phyloP scores from a whole-genome alignment of 2,113 vertebrate species.

The Austrofundulus limnaeus region DNA sequence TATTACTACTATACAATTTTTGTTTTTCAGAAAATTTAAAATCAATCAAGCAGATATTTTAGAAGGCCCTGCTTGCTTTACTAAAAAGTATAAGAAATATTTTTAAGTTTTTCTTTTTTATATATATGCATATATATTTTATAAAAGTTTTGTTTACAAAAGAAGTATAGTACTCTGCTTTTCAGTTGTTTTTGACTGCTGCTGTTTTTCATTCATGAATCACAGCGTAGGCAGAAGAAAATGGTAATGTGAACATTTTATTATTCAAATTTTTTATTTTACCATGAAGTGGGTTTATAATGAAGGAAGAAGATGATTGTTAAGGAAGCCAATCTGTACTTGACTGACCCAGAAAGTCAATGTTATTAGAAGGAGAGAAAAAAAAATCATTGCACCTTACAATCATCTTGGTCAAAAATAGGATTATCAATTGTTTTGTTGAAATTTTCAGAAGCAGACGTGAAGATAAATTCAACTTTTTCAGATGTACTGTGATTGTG shows the following conservation, averaged over 20 bases:
- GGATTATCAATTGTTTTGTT: constrained; percentile 69
- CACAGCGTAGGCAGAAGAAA: constrained; percentile 68
- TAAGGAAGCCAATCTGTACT: constrained; percentile 65
- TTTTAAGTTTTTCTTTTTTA: constrained; percentile 84
- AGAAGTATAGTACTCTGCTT: constrained; percentile 82
- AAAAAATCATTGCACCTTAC: constrained; percentile 77
- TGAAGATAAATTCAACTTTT: constrained; percentile 48
- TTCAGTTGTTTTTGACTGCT: constrained; percentile 77
- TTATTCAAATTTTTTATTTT: constrained; percentile 73
- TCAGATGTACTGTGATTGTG: constrained; percentile 53
- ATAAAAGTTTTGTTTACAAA: constrained; percentile 82
- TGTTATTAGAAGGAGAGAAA: constrained; percentile 60
- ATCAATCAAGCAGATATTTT: constrained; percentile 84
- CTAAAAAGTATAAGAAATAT: constrained; percentile 84
- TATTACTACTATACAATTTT: constrained; percentile 72
- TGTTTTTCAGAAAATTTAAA: constrained; percentile 80
- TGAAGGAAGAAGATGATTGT: constrained; percentile 67
- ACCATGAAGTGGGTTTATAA: constrained; percentile 74
- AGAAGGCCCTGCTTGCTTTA: constrained; percentile 84
- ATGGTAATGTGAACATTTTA: constrained; percentile 82
- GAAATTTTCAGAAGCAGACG: constrained; percentile 47
- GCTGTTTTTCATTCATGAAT: constrained; percentile 75
- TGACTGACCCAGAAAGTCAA: constrained; percentile 59
- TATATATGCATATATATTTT: constrained; percentile 86
- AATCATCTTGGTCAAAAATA: constrained; percentile 74